These are phyloP conservation scores for Prorops nasuta DNA, from an alignment of 1,140 invertebrate species.

Conservation along the genomic window DNA sequence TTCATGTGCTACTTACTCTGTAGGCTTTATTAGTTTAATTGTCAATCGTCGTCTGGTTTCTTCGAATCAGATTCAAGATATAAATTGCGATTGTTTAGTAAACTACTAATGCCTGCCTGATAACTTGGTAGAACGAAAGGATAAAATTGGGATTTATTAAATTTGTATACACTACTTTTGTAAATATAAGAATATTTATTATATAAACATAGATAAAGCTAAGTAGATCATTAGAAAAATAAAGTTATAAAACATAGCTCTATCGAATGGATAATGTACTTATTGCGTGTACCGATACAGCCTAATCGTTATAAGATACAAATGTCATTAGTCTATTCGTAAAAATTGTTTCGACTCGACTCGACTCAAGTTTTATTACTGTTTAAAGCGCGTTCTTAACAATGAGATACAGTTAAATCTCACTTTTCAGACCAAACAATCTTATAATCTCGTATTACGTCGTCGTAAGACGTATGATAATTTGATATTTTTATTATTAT, in stretches of 20 bases:
- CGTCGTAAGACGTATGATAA: too few species aligned
- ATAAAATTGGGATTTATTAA: not conserved
- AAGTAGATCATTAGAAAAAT: slow-evolving; percentile 39
- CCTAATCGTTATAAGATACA: slow-evolving; percentile 21
- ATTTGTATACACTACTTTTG: not conserved
- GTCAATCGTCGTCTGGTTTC: not conserved
- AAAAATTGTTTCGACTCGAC: too few species aligned
- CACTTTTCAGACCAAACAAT: too few species aligned
- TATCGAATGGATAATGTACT: slow-evolving; percentile 17
- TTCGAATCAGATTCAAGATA: not conserved
- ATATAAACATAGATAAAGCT: slow-evolving; percentile 32
- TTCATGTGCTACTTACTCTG: not conserved
- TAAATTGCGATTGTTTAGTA: not conserved
- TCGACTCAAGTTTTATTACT: too few species aligned
- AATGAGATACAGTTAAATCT: too few species aligned
- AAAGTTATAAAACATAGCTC: slow-evolving; percentile 32
- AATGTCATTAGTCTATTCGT: slow-evolving; percentile 8
- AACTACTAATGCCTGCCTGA: too few species aligned
- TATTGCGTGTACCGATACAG: slow-evolving; percentile 26
- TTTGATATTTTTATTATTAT: too few species aligned
- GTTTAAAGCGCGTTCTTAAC: too few species aligned
- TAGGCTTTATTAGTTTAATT: slow-evolving; percentile 3
- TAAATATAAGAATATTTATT: slow-evolving; percentile 26
- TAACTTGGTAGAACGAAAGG: too few species aligned
- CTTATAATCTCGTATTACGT: too few species aligned